phyloP scores from a whole-genome alignment of 1,140 invertebrate species.

The Drosophila arizonae region DNA sequence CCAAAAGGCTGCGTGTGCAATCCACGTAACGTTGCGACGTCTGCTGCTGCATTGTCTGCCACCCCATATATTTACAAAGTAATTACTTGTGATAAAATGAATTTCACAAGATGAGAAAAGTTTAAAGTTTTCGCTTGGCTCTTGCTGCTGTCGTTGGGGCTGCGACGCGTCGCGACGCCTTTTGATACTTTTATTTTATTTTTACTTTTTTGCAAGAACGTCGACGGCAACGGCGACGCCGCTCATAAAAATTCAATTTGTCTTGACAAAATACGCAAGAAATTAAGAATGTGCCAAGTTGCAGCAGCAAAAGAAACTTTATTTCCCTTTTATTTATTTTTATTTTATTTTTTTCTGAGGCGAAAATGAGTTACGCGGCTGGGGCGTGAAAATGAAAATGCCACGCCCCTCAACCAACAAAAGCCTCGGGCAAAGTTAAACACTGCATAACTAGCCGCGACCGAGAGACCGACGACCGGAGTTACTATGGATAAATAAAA shows the following conservation, averaged over 20 bases:
- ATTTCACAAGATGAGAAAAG: constrained; percentile 81
- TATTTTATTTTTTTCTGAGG: constrained; percentile 45
- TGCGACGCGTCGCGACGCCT: constrained; percentile 14
- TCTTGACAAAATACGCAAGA: constrained; percentile 81
- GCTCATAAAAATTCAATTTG: constrained; percentile 81
- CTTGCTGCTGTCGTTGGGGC: constrained; percentile 16
- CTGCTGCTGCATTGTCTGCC: constrained; percentile 56
- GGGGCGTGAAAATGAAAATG: constrained; percentile 69
- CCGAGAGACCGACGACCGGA: constrained; percentile 36
- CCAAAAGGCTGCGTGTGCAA: constrained; percentile 50
- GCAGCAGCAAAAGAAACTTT: constrained; percentile 74
- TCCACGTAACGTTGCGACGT: constrained; percentile 35
- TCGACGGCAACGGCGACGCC: constrained; percentile 32
- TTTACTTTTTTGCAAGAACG: constrained; percentile 44
- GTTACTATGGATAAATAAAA: constrained; percentile 26
- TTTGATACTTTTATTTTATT: constrained; percentile 40
- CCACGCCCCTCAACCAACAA: constrained; percentile 51
- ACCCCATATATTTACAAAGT: constrained; percentile 76
- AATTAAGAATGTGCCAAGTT: constrained; percentile 80
- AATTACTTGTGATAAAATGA: constrained; percentile 81
- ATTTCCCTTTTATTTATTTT: constrained; percentile 66
- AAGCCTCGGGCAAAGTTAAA: constrained; percentile 68
- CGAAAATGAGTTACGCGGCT: constrained; percentile 75
- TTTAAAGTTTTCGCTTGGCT: constrained; percentile 68
- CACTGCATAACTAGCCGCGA: constrained; percentile 70